Percentiles rank a stretch among this genome's conserved stretches.
These are phyloP conservation scores for Indri indri DNA, from an alignment of 2,113 vertebrate genomes.

Conservation along the genomic window DNA sequence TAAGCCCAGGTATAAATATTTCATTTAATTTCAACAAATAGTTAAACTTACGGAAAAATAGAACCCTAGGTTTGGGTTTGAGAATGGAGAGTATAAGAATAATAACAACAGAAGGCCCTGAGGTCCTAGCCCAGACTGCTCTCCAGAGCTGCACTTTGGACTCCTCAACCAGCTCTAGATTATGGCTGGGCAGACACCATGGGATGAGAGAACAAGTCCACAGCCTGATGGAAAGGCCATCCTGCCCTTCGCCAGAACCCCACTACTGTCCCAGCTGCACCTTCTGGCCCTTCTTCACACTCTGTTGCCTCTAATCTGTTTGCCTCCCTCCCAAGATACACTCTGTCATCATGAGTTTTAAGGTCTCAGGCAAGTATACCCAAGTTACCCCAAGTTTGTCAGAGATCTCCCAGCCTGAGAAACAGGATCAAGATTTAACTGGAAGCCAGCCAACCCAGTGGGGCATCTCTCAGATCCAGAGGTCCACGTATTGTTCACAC, in stretches of 20 bases:
- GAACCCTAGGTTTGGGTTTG: neutral
- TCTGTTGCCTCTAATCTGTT: neutral
- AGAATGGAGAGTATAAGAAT: neutral
- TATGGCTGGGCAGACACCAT: neutral
- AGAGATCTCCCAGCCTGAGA: neutral
- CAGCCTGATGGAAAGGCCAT: too few relatives aligned
- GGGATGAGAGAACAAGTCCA: neutral
- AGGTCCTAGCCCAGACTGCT: neutral
- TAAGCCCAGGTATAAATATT: neutral
- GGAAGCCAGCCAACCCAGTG: neutral
- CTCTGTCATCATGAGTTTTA: neutral
- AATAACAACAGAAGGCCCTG: neutral
- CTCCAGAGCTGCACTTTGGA: neutral
- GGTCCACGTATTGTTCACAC: neutral
- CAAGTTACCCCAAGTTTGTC: neutral
- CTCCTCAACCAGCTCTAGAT: neutral
- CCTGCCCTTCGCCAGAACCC: neutral
- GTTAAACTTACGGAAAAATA: constrained; percentile 29
- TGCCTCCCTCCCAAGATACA: neutral
- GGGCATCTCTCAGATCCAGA: neutral
- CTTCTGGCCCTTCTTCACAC: neutral
- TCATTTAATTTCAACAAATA: constrained; percentile 41
- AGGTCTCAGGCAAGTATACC: neutral
- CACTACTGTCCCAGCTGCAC: neutral
- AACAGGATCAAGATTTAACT: neutral